Evolutionary conservation across 1,140 invertebrate species (phyloP), one percentile per base, ranked within the genome.

Genomic region (Coenobita brevimanus): DNA sequence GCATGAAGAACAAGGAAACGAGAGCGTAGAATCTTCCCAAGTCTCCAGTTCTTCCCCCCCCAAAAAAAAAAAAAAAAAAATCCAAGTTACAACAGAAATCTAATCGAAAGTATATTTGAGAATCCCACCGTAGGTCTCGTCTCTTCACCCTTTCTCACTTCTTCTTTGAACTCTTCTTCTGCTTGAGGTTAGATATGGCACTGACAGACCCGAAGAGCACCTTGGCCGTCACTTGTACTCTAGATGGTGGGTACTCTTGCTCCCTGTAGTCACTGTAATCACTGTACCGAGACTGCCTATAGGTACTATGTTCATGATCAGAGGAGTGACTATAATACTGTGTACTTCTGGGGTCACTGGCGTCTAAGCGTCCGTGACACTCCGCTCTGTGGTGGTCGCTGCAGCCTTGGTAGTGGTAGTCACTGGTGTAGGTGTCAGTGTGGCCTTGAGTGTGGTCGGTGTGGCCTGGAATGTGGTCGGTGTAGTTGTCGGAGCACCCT

Each of bases 181-280:
- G 83, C 60, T 86, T 86, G 24, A 86, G 62, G 83, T 86, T 86
- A 6, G 83, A 86, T 86, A 86, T 86, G 83, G 83, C 83, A 79
- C 83, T 86, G 38, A 86, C 83, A 17, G 83, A 86, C 6, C 83
- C 83, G 54, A 86, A 86, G 73, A 86, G 83, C 21, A 86, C 73
- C 60, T 86, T 86, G 83, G 83, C 83, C 27, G 83, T 86, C 54
- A 86, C 83, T 69, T 86, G 73, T 50, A 86, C 83, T 64, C 75
- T 75, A 15, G 83, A 86, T 33, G 83, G 41, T 13, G 43, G 27
- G 54, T 76, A 85, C 83, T 86, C 73, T 24, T 50, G 83, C 50
- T 36, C 33, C 54, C 78, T 50, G 36, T 36, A 67, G 15, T 46
- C 41, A 43, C 43, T 64, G 75, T 64, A 78, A n/a, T 67, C 83